Evolutionary conservation across 2,797 vertebrate species (phyloP).

Genomic region (Takifugu rubripes): DNA sequence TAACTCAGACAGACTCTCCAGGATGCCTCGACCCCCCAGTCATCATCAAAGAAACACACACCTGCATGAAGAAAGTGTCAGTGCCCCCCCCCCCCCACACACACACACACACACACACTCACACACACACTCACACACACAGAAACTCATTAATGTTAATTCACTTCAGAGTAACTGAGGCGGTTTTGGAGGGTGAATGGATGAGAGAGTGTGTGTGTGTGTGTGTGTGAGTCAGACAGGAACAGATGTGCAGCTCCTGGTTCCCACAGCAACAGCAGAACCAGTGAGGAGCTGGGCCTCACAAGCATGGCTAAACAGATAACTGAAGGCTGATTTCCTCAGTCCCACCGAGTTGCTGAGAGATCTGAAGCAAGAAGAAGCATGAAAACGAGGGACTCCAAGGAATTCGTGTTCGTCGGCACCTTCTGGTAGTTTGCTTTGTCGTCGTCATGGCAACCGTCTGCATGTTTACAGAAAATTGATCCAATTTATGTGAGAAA

Average conservation of each 20-base stretch:
- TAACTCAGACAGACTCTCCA: constrained; percentile 72
- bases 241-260: too few relatives aligned
- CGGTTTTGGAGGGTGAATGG: constrained; percentile 6
- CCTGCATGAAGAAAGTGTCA: neutral
- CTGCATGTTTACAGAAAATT: constrained; percentile 32
- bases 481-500: constrained; percentile 3
- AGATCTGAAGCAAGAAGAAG: too few relatives aligned
- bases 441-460: constrained; percentile 28
- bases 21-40: constrained; percentile 35
- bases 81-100: neutral
- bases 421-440: constrained; percentile 21
- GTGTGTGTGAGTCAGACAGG: constrained; percentile 14
- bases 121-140: constrained; percentile 11
- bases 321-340: too few relatives aligned
- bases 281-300: too few relatives aligned
- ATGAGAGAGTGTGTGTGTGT: constrained; percentile 10
- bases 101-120: neutral
- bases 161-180: constrained; percentile 2
- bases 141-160: constrained; percentile 21
- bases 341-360: too few relatives aligned
- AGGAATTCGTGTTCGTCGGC: neutral
- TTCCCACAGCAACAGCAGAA: too few relatives aligned
- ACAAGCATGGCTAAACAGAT: too few relatives aligned
- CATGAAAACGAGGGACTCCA: too few relatives aligned
- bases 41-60: too few relatives aligned